phyloP scores from a whole-genome alignment of 2,113 vertebrate genomes.

The Platichthys flesus region DNA sequence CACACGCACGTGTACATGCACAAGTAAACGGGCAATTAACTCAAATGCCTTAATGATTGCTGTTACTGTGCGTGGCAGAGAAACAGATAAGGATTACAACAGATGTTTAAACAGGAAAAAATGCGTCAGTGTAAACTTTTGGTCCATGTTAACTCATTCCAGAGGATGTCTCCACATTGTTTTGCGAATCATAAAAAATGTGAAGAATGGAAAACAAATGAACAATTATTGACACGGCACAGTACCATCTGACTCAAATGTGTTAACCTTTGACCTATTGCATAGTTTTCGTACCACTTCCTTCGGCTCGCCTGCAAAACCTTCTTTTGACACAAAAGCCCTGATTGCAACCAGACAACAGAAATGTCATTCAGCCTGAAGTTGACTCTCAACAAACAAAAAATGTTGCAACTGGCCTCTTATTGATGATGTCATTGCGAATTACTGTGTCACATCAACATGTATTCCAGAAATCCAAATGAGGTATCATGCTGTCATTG shows the following conservation, averaged over 20 bases:
- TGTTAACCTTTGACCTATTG: constrained; percentile 54
- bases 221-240: constrained; percentile 4
- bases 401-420: constrained; percentile 40
- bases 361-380: constrained; percentile 34
- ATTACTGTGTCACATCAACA: constrained; percentile 57
- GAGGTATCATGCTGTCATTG: constrained; percentile 60
- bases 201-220: constrained; percentile 13
- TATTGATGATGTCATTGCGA: constrained; percentile 59
- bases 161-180: constrained; percentile 21
- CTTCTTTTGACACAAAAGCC: constrained; percentile 1
- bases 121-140: constrained; percentile 27
- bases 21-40: constrained; percentile 54
- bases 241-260: constrained; percentile 30
- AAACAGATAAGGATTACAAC: constrained; percentile 53
- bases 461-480: constrained; percentile 45
- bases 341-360: constrained; percentile 51
- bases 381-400: constrained; percentile 29
- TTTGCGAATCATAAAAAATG: constrained; percentile 3
- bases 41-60: constrained; percentile 77
- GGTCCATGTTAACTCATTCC: constrained; percentile 3
- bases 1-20: neutral
- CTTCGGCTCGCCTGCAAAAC: constrained; percentile 23
- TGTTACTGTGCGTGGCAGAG: constrained; percentile 59
- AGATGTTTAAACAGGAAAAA: constrained; percentile 60
- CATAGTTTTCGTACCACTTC: constrained; percentile 5